A percentile compares a stretch with the other conserved stretches of the same genome.
phyloP scores from a whole-genome alignment of 2,797 vertebrate species.

The Oreochromis grahami region DNA sequence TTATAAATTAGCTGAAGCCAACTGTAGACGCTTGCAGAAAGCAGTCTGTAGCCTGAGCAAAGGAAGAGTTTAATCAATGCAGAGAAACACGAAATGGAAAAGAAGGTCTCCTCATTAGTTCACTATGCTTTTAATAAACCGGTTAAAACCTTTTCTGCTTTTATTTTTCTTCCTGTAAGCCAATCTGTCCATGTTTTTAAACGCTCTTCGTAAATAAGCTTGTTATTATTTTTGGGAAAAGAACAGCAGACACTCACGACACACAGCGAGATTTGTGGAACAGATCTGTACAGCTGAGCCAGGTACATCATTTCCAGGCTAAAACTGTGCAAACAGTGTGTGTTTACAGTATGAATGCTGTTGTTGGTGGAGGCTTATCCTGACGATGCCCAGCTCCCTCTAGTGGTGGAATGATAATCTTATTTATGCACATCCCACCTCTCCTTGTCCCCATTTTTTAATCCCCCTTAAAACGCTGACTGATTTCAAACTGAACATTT shows the following conservation, averaged over 20 bases:
- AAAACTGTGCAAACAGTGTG: background rate
- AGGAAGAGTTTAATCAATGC: background rate
- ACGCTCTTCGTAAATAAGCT: background rate
- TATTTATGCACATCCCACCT: background rate
- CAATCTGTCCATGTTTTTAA: background rate
- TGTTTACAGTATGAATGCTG: background rate
- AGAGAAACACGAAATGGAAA: background rate
- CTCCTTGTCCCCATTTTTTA: background rate
- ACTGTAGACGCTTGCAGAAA: background rate
- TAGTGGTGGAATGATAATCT: background rate
- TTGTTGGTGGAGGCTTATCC: background rate
- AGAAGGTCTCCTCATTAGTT: background rate
- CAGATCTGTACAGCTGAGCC: background rate
- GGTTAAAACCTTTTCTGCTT: background rate
- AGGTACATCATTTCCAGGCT: background rate
- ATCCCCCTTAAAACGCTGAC: accelerated
- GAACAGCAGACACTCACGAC: background rate
- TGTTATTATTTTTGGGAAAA: background rate
- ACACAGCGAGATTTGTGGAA: background rate
- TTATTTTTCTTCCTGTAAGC: background rate
- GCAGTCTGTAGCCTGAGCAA: background rate
- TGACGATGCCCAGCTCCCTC: constrained; percentile 3
- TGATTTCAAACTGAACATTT: background rate
- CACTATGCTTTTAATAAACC: background rate
- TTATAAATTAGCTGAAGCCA: background rate